Base-by-base conservation (phyloP, 2,113 vertebrate genomes). In the Cynopterus brachyotis region DNA sequence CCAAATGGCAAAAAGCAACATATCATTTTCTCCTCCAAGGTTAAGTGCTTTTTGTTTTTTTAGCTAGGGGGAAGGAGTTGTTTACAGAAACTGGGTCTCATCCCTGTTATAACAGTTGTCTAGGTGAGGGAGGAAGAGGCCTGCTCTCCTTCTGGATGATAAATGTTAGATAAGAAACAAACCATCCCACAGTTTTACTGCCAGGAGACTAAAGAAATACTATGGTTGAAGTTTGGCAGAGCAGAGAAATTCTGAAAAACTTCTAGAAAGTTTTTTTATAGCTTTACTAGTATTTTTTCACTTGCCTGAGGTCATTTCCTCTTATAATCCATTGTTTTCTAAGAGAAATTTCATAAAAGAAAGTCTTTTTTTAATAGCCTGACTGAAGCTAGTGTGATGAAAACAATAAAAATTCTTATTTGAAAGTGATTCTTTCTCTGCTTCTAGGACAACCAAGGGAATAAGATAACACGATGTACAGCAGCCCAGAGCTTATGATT, bases 311-410 rank as follows among this genome's bases (percentile, higher is more conserved):
- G 80, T 92, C 67, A 91, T 92, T 95, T 96, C 75, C 75, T 97
- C 60, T 93, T 96, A 67, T 76, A 97, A 86, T 93, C 45, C 70
- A 75, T 89, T 84, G 59, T 92, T 97, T 96, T 90, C 80, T 62
- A 85, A 95, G 90, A 95, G 55, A 97, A 96, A 97, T 96, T 95
- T 97, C 95, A 96, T 97, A 92, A 97, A 83, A 95, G 73, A 75
- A 91, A 85, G 37, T 28, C 70, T 91, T 94, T 96, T 82, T 83
- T 95, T 95, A 92, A 97, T 92, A 88, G 92, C 75, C 62, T 5
- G 5, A 53, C 64, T 59, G 72, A 96, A 97, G 75, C 80, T 88
- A 26, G 40, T 92, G 28, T 92, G 92, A 95, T 96, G 80, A 97
- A 97, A 98, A 89, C 85, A 95, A 97, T 96, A 97, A 97, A 89